A percentile compares a stretch with the other conserved stretches of the same genome.
These are phyloP conservation scores for Platycheirus albimanus DNA, from an alignment of 2,888 invertebrate genomes.

Conservation along the genomic window DNA sequence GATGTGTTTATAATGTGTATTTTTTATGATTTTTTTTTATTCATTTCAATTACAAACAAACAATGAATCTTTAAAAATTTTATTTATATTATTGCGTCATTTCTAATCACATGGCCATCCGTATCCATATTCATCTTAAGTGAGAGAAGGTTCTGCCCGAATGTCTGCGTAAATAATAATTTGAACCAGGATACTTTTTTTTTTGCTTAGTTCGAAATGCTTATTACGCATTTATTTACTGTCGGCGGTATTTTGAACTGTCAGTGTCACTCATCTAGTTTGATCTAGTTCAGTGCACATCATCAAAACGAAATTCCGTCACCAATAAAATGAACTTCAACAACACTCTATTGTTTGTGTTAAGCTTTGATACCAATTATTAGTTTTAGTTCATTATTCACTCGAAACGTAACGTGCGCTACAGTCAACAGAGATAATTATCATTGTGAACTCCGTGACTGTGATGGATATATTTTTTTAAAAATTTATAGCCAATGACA, in stretches of 20 bases:
- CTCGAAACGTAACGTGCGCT: constrained; percentile 18
- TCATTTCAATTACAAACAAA: constrained; percentile 24
- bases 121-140: constrained; percentile 29
- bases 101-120: constrained; percentile 7
- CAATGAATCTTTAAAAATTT: constrained; percentile 18
- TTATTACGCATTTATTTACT: constrained; percentile 1
- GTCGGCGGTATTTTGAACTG: constrained; percentile 2
- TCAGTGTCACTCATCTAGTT: constrained; percentile 19
- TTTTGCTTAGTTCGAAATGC: background rate
- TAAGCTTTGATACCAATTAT: background rate
- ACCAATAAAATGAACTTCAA: constrained; percentile 4
- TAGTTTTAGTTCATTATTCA: constrained; percentile 3
- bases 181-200: constrained; percentile 30
- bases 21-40: background rate
- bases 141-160: constrained; percentile 2
- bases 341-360: constrained; percentile 21
- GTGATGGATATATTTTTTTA: constrained; percentile 28
- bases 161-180: background rate
- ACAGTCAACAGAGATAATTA: background rate
- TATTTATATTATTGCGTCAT: constrained; percentile 36
- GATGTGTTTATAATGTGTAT: background rate
- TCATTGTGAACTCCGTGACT: constrained; percentile 13
- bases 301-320: background rate
- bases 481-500: constrained; percentile 25
- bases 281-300: constrained; percentile 29